phyloP scores from a whole-genome alignment of 2,888 invertebrate species.

The Falcaria lacertinaria region DNA sequence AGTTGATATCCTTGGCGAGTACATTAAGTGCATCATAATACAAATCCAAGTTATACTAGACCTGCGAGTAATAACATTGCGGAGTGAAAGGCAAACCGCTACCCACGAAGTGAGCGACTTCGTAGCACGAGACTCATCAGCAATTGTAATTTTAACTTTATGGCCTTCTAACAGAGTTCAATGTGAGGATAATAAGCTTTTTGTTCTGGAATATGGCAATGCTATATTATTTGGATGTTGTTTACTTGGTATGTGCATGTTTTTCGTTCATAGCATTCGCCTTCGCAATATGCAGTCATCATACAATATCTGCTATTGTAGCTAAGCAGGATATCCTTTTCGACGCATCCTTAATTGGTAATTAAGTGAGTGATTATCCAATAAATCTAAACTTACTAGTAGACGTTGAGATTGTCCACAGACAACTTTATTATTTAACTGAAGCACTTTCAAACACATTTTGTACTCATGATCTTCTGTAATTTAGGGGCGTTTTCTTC shows the following conservation, averaged over 20 bases:
- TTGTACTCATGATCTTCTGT: too few relatives aligned
- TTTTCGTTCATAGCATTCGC: constrained; percentile 18
- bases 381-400: too few relatives aligned
- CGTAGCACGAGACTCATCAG: constrained; percentile 18
- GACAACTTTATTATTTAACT: too few relatives aligned
- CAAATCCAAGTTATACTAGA: constrained; percentile 6
- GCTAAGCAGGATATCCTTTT: not conserved
- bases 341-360: too few relatives aligned
- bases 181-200: constrained; percentile 15
- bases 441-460: too few relatives aligned
- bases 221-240: constrained; percentile 27
- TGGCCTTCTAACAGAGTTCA: constrained; percentile 24
- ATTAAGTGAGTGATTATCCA: too few relatives aligned
- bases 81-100: constrained; percentile 68
- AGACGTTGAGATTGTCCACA: too few relatives aligned
- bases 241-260: constrained; percentile 21
- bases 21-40: constrained; percentile 1
- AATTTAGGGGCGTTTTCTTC: too few relatives aligned
- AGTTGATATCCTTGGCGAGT: constrained; percentile 1
- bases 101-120: constrained; percentile 45
- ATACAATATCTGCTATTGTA: not conserved
- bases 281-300: constrained; percentile 9
- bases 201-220: constrained; percentile 28
- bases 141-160: constrained; percentile 37
- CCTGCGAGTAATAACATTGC: constrained; percentile 35